phyloP scores from a whole-genome alignment of 2,797 vertebrate species.

The Brachyalestes nurse region DNA sequence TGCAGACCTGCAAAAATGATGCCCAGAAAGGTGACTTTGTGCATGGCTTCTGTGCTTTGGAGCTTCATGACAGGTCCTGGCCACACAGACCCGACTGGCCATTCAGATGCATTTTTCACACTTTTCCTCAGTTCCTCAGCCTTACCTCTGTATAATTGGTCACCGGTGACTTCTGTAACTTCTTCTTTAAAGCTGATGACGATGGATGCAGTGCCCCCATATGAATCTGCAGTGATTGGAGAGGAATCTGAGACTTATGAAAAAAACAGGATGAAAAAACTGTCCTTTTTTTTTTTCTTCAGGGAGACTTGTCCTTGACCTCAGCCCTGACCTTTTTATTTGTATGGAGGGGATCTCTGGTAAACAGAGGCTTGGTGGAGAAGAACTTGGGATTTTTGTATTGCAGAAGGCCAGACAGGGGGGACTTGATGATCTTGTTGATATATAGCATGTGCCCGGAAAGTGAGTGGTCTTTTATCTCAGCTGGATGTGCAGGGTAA shows the following conservation, averaged over 20 bases:
- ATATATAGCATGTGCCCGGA: slow-evolving; percentile 30
- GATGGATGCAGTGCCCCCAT: slow-evolving; percentile 75
- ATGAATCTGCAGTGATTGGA: slow-evolving; percentile 70
- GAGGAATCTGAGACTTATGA: slow-evolving; percentile 36
- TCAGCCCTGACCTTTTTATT: slow-evolving; percentile 18
- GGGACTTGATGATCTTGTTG: background rate
- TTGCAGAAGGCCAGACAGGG: slow-evolving; percentile 16
- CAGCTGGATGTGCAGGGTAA: slow-evolving; percentile 44
- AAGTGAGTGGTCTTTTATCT: slow-evolving; percentile 50
- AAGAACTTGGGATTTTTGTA: slow-evolving; percentile 23
- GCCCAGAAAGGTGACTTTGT: slow-evolving; percentile 81
- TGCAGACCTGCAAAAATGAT: slow-evolving; percentile 82
- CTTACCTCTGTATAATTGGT: slow-evolving; percentile 88
- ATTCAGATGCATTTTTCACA: slow-evolving; percentile 77
- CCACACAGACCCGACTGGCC: slow-evolving; percentile 79
- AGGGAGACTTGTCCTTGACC: slow-evolving; percentile 21
- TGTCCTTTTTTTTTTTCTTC: slow-evolving; percentile 12
- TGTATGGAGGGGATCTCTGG: slow-evolving; percentile 18
- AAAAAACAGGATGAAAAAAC: slow-evolving; percentile 45
- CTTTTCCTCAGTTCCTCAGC: slow-evolving; percentile 78
- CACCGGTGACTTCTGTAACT: slow-evolving; percentile 85
- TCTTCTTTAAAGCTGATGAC: slow-evolving; percentile 81
- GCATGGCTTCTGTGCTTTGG: slow-evolving; percentile 76
- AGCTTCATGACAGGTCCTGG: slow-evolving; percentile 79
- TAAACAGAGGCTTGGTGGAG: slow-evolving; percentile 3